Conservation (phyloP, 2,888 invertebrate species). For the Erannis defoliaria region DNA sequence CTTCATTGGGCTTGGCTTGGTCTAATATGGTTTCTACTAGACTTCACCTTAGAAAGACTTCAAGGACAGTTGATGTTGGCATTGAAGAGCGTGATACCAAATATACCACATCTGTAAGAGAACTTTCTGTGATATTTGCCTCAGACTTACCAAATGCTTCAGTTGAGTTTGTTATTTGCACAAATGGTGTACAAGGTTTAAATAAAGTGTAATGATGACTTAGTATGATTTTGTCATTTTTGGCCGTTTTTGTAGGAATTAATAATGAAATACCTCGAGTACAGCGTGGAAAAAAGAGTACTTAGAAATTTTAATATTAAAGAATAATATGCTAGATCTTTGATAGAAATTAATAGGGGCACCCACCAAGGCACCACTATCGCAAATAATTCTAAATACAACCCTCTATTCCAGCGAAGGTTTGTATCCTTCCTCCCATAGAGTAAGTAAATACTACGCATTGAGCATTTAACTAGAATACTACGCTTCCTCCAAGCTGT, state of each 20-base stretch:
- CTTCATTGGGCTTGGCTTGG: conserved; percentile 80
- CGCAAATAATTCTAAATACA: too few relatives aligned
- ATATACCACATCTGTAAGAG: conserved; percentile 55
- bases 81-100: conserved; percentile 35
- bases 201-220: not conserved
- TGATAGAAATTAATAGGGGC: too few relatives aligned
- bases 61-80: conserved; percentile 31
- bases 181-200: conserved; percentile 9
- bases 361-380: too few relatives aligned
- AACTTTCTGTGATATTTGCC: conserved; percentile 66
- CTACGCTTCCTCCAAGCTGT: too few relatives aligned
- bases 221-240: not conserved
- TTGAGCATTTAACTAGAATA: too few relatives aligned
- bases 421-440: too few relatives aligned
- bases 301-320: too few relatives aligned
- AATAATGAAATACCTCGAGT: too few relatives aligned
- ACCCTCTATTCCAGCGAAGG: too few relatives aligned
- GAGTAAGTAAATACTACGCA: too few relatives aligned
- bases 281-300: too few relatives aligned
- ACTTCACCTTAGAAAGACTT: conserved; percentile 60
- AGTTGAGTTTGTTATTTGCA: conserved; percentile 21
- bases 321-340: too few relatives aligned
- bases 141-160: conserved; percentile 59
- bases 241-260: not conserved
- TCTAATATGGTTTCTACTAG: conserved; percentile 78